phyloP scores from a whole-genome alignment of 2,797 vertebrate genomes.

The Micromesistius poutassou region DNA sequence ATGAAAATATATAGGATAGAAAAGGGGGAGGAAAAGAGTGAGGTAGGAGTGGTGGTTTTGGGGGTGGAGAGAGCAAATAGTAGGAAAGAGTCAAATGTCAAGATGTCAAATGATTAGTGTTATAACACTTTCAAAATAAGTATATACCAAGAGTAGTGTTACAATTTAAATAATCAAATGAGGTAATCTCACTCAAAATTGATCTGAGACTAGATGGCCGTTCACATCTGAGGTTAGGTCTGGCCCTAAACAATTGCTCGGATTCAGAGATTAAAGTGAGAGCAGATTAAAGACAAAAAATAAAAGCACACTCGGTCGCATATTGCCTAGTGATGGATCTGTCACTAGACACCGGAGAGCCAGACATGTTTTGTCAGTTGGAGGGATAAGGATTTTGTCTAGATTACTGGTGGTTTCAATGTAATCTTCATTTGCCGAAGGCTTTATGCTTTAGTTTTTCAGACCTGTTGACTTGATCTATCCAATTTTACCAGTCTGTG shows the following conservation, averaged over 20 bases:
- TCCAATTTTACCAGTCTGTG: neutral
- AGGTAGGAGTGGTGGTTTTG: neutral
- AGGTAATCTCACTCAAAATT: constrained; percentile 1
- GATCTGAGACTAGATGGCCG: neutral
- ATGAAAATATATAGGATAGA: neutral
- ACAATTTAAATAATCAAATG: neutral
- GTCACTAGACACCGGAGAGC: neutral
- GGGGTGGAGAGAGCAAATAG: constrained; percentile 31
- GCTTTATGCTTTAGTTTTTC: neutral
- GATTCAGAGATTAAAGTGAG: constrained; percentile 20
- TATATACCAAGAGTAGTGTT: neutral
- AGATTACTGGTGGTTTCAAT: neutral
- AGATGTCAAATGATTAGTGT: constrained; percentile 10
- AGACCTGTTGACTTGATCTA: neutral
- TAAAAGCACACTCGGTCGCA: constrained; percentile 48
- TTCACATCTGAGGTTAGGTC: constrained; percentile 25
- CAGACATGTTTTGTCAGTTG: neutral
- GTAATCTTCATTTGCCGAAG: neutral
- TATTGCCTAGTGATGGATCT: constrained; percentile 16
- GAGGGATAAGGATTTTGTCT: neutral
- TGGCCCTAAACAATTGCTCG: constrained; percentile 26
- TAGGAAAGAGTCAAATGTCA: constrained; percentile 24
- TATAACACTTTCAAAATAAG: neutral
- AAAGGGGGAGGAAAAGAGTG: constrained; percentile 3
- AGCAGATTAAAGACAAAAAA: neutral